phyloP scores from a whole-genome alignment of 2,797 vertebrate genomes.

The Molossus alvarezi region DNA sequence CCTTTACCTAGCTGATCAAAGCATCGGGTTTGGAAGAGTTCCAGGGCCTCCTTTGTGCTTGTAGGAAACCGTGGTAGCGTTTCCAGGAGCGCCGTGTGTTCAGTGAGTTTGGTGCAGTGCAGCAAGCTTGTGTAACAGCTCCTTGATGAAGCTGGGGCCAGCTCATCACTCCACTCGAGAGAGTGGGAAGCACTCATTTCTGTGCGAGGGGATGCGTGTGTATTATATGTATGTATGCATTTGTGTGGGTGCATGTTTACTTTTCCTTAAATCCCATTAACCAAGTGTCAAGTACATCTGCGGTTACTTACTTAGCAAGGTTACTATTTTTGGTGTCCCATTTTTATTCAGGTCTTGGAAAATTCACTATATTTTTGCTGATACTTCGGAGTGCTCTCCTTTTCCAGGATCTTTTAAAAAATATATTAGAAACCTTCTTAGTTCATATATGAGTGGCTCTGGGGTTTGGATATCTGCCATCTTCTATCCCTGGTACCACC shows the following conservation, averaged over 20 bases:
- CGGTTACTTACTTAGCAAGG: slow-evolving; percentile 74
- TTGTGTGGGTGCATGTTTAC: slow-evolving; percentile 72
- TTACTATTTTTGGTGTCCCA: slow-evolving; percentile 80
- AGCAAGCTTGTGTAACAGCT: slow-evolving; percentile 92
- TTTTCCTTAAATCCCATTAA: slow-evolving; percentile 70
- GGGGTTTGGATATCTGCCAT: neutral
- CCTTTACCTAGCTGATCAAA: slow-evolving; percentile 78
- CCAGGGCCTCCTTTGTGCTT: slow-evolving; percentile 85
- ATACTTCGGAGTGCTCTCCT: slow-evolving; percentile 54
- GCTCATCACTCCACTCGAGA: slow-evolving; percentile 89
- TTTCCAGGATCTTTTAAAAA: neutral
- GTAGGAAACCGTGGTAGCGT: slow-evolving; percentile 87
- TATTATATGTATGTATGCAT: slow-evolving; percentile 48
- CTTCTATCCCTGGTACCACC: neutral
- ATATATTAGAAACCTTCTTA: neutral
- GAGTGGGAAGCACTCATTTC: slow-evolving; percentile 89
- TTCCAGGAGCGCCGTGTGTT: slow-evolving; percentile 93
- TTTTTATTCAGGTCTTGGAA: slow-evolving; percentile 82
- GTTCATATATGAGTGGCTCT: neutral
- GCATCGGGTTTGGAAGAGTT: slow-evolving; percentile 84
- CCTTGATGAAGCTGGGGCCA: slow-evolving; percentile 89
- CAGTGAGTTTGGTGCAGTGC: slow-evolving; percentile 96
- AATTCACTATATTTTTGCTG: slow-evolving; percentile 74
- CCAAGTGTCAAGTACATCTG: slow-evolving; percentile 71
- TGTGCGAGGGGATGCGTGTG: neutral